Percentiles rank a stretch among this genome's conserved stretches.
Conservation (phyloP, 2,797 vertebrate genomes). For the Chiroxiphia lanceolata region DNA sequence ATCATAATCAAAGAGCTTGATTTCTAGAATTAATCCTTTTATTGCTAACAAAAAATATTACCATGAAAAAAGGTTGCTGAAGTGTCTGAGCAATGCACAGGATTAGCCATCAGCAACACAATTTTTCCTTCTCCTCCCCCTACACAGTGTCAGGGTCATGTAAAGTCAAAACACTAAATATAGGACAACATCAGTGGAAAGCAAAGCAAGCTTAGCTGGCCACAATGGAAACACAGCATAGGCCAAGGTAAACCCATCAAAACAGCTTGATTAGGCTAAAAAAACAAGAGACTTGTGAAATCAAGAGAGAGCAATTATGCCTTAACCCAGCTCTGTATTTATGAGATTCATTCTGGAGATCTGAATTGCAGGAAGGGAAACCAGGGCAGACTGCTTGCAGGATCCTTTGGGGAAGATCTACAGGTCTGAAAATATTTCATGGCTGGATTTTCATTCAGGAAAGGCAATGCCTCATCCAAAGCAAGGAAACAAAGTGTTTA, state of each 20-base stretch:
- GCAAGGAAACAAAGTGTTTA: not conserved
- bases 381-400: not conserved
- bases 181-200: slow-evolving; percentile 19
- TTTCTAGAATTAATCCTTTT: slow-evolving; percentile 63
- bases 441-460: not conserved
- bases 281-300: not conserved
- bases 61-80: slow-evolving; percentile 9
- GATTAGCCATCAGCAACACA: slow-evolving; percentile 46
- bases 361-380: not conserved
- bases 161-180: slow-evolving; percentile 58
- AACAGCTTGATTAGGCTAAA: slow-evolving; percentile 9
- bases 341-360: not conserved
- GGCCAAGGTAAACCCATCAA: slow-evolving; percentile 25
- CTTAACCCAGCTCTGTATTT: not conserved
- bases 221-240: not conserved
- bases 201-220: slow-evolving; percentile 16
- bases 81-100: not conserved
- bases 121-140: slow-evolving; percentile 37
- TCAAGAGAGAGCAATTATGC: not conserved
- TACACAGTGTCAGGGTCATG: slow-evolving; percentile 13
- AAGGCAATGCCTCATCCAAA: not conserved
- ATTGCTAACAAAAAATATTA: slow-evolving; percentile 56
- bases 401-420: not conserved
- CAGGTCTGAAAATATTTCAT: not conserved
- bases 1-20: slow-evolving; percentile 36